phyloP scores from a whole-genome alignment of 2,113 vertebrate species.

The Callithrix jacchus region DNA sequence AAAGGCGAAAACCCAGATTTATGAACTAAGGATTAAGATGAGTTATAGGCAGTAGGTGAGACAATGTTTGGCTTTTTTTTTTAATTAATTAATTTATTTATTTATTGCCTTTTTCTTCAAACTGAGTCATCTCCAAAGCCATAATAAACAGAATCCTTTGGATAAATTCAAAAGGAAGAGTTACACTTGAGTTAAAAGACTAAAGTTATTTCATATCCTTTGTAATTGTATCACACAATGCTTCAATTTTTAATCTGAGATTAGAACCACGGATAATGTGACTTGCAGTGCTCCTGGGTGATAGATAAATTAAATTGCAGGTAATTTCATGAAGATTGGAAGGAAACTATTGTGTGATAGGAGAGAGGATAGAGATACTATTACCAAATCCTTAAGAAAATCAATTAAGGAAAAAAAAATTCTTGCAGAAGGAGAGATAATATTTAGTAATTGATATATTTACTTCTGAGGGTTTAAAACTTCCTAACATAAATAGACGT shows the following conservation, averaged over 20 bases:
- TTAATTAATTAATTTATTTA: no score
- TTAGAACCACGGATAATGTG: conserved; percentile 2
- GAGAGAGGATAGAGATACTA: conserved; percentile 29
- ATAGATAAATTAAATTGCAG: conserved; percentile 58
- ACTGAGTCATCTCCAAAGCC: conserved; percentile 52
- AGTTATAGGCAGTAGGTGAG: background rate
- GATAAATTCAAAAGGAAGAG: background rate
- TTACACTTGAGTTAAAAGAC: background rate
- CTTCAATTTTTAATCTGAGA: conserved; percentile 67
- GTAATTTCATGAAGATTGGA: conserved; percentile 14
- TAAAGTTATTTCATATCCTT: background rate
- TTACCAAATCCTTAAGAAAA: conserved; percentile 44
- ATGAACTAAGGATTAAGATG: conserved; percentile 23
- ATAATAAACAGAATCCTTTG: conserved; percentile 19
- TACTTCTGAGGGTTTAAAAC: conserved; percentile 43
- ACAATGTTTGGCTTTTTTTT: background rate
- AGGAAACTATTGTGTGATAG: conserved; percentile 3
- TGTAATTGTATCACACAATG: conserved; percentile 35
- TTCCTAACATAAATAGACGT: conserved; percentile 28
- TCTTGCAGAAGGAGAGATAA: background rate
- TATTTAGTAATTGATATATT: conserved; percentile 21
- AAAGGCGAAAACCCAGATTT: conserved; percentile 62
- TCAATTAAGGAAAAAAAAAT: background rate
- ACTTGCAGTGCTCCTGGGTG: background rate
- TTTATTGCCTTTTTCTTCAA: background rate